Conservation (phyloP, 2,888 invertebrate species). For the Oligia latruncula region DNA sequence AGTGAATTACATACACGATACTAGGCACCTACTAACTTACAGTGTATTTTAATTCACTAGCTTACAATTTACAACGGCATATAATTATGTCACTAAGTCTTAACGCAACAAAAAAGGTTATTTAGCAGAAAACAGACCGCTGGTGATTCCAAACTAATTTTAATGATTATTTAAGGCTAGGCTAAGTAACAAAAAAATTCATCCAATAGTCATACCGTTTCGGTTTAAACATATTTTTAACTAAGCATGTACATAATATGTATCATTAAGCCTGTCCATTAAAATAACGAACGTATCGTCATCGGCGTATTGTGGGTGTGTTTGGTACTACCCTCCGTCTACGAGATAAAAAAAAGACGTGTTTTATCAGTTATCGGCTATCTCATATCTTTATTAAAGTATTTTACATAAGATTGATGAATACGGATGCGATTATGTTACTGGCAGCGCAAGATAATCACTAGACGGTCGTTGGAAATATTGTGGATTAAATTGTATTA, state of each 20-base stretch:
- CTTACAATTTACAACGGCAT: constrained; percentile 5
- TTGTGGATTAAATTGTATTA: constrained; percentile 25
- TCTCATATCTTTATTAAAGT: constrained; percentile 8
- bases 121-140: not conserved
- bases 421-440: constrained; percentile 36
- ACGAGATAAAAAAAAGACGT: constrained; percentile 28
- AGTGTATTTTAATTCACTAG: not conserved
- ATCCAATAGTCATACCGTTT: not conserved
- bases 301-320: constrained; percentile 33
- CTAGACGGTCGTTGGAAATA: not conserved
- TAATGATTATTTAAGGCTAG: not conserved
- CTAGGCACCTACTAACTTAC: not conserved
- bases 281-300: constrained; percentile 4
- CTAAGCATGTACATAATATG: not conserved
- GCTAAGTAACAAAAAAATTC: not conserved
- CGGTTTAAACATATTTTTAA: not conserved
- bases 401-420: constrained; percentile 42
- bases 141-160: not conserved
- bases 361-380: constrained; percentile 17
- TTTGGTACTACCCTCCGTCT: constrained; percentile 31
- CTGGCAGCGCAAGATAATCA: constrained; percentile 20
- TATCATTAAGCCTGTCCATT: no score
- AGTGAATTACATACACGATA: constrained; percentile 3
- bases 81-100: not conserved
- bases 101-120: constrained; percentile 7